A percentile compares a stretch with the other conserved stretches of the same genome.
phyloP scores from a whole-genome alignment of 2,888 invertebrate species.

The Ommatoiulus sabulosus region DNA sequence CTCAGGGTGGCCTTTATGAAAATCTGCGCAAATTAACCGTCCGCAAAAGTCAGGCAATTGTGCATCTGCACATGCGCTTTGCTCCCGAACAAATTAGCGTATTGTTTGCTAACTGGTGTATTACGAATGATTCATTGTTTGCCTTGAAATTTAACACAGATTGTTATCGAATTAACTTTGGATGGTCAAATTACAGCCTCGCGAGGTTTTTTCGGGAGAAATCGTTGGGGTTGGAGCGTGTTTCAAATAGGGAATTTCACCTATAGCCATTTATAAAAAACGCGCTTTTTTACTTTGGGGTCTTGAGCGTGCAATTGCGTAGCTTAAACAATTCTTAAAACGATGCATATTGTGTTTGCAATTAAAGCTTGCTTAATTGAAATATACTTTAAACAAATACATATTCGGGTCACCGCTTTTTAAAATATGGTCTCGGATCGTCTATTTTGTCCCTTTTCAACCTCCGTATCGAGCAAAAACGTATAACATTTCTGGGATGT shows the following conservation, averaged over 20 bases:
- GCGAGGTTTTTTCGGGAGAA: background rate
- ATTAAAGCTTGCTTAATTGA: slow-evolving; percentile 14
- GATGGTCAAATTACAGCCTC: slow-evolving; percentile 45
- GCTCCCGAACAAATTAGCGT: background rate
- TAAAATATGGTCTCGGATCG: background rate
- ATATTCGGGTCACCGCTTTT: slow-evolving; percentile 32
- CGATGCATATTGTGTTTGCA: slow-evolving; percentile 9
- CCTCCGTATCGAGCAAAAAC: background rate
- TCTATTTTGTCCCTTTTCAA: background rate
- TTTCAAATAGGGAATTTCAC: background rate
- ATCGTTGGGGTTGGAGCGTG: background rate
- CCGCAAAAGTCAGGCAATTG: background rate
- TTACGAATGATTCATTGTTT: slow-evolving; percentile 41
- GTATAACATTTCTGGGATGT: too few relatives aligned
- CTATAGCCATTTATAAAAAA: background rate
- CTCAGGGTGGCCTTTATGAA: too few relatives aligned
- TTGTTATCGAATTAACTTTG: slow-evolving; percentile 36
- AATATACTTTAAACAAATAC: background rate
- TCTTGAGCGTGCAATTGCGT: background rate
- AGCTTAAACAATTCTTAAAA: slow-evolving; percentile 24
- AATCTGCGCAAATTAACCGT: too few relatives aligned
- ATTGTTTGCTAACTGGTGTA: slow-evolving; percentile 19
- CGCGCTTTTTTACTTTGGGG: background rate
- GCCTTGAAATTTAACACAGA: slow-evolving; percentile 44
- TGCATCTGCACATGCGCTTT: background rate